Conservation (phyloP, 2,888 invertebrate species). For the Tigriopus californicus region DNA sequence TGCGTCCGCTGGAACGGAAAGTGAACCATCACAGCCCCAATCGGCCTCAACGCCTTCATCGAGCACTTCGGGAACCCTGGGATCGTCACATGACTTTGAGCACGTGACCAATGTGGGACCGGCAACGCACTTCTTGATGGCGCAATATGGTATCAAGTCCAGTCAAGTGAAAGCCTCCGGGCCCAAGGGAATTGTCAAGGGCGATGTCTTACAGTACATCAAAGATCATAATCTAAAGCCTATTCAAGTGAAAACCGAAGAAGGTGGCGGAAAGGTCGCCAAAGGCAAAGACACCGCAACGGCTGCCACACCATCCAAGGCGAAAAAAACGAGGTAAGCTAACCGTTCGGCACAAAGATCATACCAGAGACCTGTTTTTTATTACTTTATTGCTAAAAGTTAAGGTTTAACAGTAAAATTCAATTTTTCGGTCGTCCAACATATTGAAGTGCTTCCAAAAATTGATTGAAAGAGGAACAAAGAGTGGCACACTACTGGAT, state of each 20-base stretch:
- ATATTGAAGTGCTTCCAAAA: too few relatives aligned
- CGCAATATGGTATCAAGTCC: conserved; percentile 36
- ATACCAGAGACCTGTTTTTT: too few relatives aligned
- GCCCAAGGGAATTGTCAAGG: conserved; percentile 40
- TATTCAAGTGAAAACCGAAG: conserved; percentile 20
- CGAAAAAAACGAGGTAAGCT: conserved; percentile 17
- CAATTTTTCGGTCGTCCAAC: too few relatives aligned
- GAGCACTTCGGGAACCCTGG: conserved; percentile 15
- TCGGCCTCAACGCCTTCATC: conserved; percentile 19
- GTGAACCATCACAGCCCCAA: conserved; percentile 21
- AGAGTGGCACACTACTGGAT: too few relatives aligned
- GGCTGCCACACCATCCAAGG: conserved; percentile 12
- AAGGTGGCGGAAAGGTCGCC: conserved; percentile 19
- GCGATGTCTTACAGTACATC: conserved; percentile 35
- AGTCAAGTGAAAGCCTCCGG: conserved; percentile 35
- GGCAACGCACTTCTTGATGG: conserved; percentile 39
- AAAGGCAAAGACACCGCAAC: conserved; percentile 18
- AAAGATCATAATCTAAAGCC: conserved; percentile 30
- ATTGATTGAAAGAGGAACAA: too few relatives aligned
- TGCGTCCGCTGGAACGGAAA: conserved; percentile 11
- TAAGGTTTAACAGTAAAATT: too few relatives aligned
- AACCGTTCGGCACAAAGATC: too few relatives aligned
- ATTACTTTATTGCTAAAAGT: too few relatives aligned
- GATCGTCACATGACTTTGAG: conserved; percentile 18
- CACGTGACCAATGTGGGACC: conserved; percentile 33